phyloP scores from a whole-genome alignment of 2,113 vertebrate genomes.

The Ploceus nigricollis region DNA sequence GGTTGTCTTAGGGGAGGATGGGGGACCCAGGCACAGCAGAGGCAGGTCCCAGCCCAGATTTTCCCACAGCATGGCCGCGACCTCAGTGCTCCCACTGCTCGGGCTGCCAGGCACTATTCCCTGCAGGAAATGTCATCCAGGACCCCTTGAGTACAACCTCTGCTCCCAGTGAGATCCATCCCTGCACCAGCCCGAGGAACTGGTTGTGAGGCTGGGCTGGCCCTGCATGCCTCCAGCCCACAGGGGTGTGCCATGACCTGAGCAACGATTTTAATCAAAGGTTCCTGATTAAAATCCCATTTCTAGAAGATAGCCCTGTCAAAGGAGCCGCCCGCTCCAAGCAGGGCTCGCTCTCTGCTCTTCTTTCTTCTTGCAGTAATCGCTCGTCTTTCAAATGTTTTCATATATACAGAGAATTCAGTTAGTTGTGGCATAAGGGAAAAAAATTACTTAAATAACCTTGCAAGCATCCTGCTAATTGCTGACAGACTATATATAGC shows the following conservation, averaged over 20 bases:
- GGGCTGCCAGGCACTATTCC: rapidly evolving
- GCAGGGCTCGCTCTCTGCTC: neutral
- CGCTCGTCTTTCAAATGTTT: neutral
- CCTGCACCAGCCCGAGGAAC: neutral
- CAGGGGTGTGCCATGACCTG: neutral
- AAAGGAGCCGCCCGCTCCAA: rapidly evolving
- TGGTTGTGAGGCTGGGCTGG: neutral
- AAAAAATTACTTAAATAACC: neutral
- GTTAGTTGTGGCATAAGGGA: neutral
- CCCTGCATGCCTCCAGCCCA: neutral
- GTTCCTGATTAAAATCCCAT: constrained; percentile 22
- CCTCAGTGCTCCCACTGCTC: neutral
- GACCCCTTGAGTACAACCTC: neutral
- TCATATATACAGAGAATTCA: neutral
- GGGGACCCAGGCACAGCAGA: neutral
- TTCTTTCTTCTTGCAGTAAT: neutral
- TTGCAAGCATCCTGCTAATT: constrained; percentile 16
- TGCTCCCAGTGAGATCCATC: neutral
- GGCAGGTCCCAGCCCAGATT: rapidly evolving
- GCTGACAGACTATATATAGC: constrained; percentile 1
- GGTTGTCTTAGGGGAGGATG: rapidly evolving
- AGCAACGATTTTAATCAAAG: constrained; percentile 5
- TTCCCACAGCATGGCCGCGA: neutral
- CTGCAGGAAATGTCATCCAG: neutral
- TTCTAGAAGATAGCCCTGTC: neutral